phyloP scores from a whole-genome alignment of 1,140 invertebrate genomes.

The Pseudomyrmex flavicornis region DNA sequence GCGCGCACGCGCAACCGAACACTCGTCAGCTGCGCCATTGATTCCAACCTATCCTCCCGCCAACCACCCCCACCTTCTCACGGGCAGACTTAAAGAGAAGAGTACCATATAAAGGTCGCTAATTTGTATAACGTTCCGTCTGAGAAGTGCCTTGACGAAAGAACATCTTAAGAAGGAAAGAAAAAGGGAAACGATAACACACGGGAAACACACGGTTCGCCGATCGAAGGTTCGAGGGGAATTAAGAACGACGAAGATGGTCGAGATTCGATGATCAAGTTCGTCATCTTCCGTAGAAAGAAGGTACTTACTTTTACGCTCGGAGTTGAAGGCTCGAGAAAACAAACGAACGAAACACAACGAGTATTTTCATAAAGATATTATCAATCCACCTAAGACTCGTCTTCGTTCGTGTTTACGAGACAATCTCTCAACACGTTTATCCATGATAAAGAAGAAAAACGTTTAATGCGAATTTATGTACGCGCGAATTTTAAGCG shows the following conservation, averaged over 20 bases:
- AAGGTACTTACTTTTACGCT: not conserved
- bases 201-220: slow-evolving; percentile 18
- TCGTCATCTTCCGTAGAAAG: slow-evolving; percentile 33
- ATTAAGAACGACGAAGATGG: not conserved
- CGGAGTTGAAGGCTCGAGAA: not conserved
- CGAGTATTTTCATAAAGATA: not conserved
- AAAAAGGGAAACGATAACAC: slow-evolving; percentile 1
- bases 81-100: slow-evolving; percentile 81
- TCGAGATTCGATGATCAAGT: slow-evolving; percentile 25
- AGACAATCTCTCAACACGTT: not conserved
- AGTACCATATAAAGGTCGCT: slow-evolving; percentile 74
- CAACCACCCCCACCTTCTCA: slow-evolving; percentile 13
- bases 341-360: not conserved
- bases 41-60: slow-evolving; percentile 72
- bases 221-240: slow-evolving; percentile 22
- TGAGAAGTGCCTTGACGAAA: slow-evolving; percentile 41
- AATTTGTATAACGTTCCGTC: slow-evolving; percentile 74
- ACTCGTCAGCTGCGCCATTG: slow-evolving; percentile 84
- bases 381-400: not conserved
- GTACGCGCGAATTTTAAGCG: slow-evolving; percentile 55
- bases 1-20: slow-evolving; percentile 80
- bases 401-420: slow-evolving; percentile 9
- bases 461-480: slow-evolving; percentile 55
- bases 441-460: not conserved
- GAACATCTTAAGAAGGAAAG: slow-evolving; percentile 16